Evolutionary conservation across 2,888 invertebrate genomes (phyloP), one percentile per base, ranked within the genome.

Genomic region (Caenorhabditis afra): DNA sequence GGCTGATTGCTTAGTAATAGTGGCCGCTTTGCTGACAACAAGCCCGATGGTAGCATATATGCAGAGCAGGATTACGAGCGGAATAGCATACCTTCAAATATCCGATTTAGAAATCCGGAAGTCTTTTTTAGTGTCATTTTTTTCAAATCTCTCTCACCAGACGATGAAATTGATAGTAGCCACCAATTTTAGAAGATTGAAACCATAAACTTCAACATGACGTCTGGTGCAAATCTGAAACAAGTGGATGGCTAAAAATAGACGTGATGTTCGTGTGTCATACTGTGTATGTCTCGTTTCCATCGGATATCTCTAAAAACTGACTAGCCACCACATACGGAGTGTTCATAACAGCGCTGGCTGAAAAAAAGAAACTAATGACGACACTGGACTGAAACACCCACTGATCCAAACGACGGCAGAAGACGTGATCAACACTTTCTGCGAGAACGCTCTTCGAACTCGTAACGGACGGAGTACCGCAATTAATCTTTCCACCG

Each of bases 21-120:
- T 65, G 8, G 82, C 80, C 2, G 84, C 80, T 29, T 81, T 81
- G 55, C 81, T 79, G 1, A 91, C 87, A 0, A 89, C 90, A 5
- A 88, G 65, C 1, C 91, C 90, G 14, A 91, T 91, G 4, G 88
- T 87, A 14, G 89, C 88, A 81, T 91, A 91, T 84, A 91, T 90
- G 68, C 89, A 83, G 2, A 89, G 83, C 75, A 91, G 89, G 41
- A 90, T 81, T 11, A 86, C 41, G 3, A 92, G 84, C 1, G 91
- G 91, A 1, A 91, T 55, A 3, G 87, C 79, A 70, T 90, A 91
- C 90, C 90, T 90, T 8, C 89, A 74, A 35, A 22, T 7, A 8
- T 8, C 18, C 39, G n/a, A n/a, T 11, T 23, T 29, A n/a, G 14
- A n/a, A n/a, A n/a, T 41, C 39, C n/a, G 20, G 2, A 67, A 45